A percentile compares a stretch with the other conserved stretches of the same genome.
These are phyloP conservation scores for Corapipo altera DNA, from an alignment of 2,113 vertebrate genomes.

Conservation along the genomic window DNA sequence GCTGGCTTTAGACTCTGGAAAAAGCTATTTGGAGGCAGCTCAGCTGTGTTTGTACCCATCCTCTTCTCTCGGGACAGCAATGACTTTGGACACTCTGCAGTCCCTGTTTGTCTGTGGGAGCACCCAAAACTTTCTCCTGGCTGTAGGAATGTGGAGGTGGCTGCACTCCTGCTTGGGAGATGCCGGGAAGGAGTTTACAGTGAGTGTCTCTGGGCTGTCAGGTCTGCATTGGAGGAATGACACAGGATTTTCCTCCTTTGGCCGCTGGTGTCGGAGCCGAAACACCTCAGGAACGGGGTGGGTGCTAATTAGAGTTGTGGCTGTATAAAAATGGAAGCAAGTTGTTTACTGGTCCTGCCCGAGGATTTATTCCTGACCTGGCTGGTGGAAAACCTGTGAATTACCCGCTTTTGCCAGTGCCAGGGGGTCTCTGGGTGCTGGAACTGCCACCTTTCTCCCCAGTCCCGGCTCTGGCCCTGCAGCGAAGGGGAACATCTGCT, in stretches of 20 bases:
- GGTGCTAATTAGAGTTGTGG: neutral
- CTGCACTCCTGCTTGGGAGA: neutral
- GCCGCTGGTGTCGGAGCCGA: accelerated
- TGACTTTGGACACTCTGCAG: accelerated
- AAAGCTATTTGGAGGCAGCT: neutral
- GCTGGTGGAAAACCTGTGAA: neutral
- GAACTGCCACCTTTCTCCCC: neutral
- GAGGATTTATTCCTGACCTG: neutral
- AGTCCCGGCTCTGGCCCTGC: accelerated
- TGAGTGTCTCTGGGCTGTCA: accelerated
- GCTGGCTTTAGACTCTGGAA: neutral
- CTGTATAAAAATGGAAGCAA: neutral
- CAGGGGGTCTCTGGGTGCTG: neutral
- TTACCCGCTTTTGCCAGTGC: neutral
- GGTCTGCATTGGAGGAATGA: accelerated
- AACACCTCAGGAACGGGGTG: accelerated
- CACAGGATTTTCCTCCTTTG: neutral
- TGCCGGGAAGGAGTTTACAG: neutral
- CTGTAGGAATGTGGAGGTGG: accelerated
- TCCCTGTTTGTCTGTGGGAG: neutral
- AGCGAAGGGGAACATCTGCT: conserved; percentile 20
- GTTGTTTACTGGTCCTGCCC: neutral
- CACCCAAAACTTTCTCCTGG: neutral
- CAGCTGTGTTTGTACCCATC: accelerated
- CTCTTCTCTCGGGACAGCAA: accelerated